Evolutionary conservation across 2,797 vertebrate species (phyloP), one percentile per base, ranked within the genome.

Genomic region (Masticophis lateralis): DNA sequence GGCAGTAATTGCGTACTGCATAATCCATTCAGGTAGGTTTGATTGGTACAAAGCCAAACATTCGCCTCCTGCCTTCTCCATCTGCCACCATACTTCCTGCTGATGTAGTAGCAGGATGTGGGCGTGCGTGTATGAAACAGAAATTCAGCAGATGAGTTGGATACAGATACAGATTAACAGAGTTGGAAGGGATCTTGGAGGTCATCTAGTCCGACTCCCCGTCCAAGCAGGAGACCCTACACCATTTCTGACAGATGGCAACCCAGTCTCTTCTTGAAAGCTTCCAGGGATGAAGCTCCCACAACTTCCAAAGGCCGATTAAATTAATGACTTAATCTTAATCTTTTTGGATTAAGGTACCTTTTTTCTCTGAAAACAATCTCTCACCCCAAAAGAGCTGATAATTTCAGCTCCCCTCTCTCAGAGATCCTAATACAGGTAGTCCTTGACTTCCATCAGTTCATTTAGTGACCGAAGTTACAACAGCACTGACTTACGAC

Each of bases 1-100:
- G 79, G 51, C 91, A 95, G 94, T 94, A 96, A 96, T 95, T 96
- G 96, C 96, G 95, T 95, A 94, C 94, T 95, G 93, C 92, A 91
- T 91, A 93, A 90, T 94, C 94, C 95, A 93, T 96, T 96, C 95
- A 91, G 92, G 93, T 92, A 32, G 56, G 94, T 43, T 88, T 92
- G 86, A 63, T 90, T 94, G 94, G 86, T 83, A 43, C n/a, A 22
- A 91, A 94, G 95, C 93, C 96, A 95, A 91, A 10, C 61, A 55
- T 91, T 94, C 86, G 55, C 93, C 94, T 92, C 2, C 89, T 91
- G 92, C 14, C 14, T 66, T 79, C 92, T 86, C 69, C 95, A 95
- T 96, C 96, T 97, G 96, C 14, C 93, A 28, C n/a, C 89, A 43
- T 3, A n/a, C 86, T 93, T 43, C 93, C 88, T 83, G 37, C 10